A percentile compares a stretch with the other conserved stretches of the same genome.
Evolutionary conservation across 2,797 vertebrate genomes (phyloP).

Genomic region (Myotis vivesi): DNA sequence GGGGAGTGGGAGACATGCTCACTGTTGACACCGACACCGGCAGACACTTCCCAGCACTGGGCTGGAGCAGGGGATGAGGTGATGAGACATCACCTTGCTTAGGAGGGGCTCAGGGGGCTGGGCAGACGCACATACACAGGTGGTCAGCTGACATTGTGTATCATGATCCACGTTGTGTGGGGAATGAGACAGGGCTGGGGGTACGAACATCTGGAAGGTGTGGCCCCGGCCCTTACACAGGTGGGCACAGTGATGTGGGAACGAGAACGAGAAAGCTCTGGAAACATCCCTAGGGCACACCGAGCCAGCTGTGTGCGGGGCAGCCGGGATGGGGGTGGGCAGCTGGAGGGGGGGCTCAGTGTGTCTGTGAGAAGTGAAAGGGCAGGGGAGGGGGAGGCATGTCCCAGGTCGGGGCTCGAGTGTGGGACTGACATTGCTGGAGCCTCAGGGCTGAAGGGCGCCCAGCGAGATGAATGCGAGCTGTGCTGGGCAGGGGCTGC

Average conservation of each 20-base stretch:
- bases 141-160: rapidly evolving
- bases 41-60: rapidly evolving
- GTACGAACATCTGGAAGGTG: rapidly evolving
- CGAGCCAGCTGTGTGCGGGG: rapidly evolving
- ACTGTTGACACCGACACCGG: rapidly evolving
- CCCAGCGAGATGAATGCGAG: rapidly evolving
- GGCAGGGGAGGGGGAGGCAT: rapidly evolving
- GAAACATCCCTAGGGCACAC: rapidly evolving
- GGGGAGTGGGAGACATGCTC: rapidly evolving
- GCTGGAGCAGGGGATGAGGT: background rate
- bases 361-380: background rate
- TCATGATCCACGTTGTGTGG: background rate
- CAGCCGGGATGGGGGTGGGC: background rate
- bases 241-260: rapidly evolving
- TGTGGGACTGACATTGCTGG: background rate
- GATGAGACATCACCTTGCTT: background rate
- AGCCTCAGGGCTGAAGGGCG: background rate
- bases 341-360: background rate
- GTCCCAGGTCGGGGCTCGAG: background rate
- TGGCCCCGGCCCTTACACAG: background rate
- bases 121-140: background rate
- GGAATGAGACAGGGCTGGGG: background rate
- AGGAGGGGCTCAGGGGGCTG: rapidly evolving
- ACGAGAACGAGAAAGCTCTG: background rate
- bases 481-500: rapidly evolving